Evolutionary conservation across 2,888 invertebrate species (phyloP).

Genomic region (Drosophila mayaguana): DNA sequence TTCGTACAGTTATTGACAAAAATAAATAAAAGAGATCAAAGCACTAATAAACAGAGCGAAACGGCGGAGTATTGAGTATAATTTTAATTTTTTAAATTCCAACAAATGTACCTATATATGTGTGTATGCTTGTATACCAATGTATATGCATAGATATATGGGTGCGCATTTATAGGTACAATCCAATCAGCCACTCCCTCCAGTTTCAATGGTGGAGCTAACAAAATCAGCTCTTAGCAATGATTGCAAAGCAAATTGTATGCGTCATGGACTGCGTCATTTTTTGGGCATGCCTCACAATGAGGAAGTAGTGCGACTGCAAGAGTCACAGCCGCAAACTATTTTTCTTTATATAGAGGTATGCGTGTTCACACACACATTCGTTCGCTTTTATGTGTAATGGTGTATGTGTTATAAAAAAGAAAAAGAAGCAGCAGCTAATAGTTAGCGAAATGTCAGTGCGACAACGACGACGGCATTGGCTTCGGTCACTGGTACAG

Average conservation of each 20-base stretch:
- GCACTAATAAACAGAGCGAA: conserved; percentile 53
- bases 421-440: conserved; percentile 10
- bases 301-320: conserved; percentile 45
- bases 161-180: conserved; percentile 41
- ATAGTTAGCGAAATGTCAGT: conserved; percentile 47
- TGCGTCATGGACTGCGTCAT: conserved; percentile 65
- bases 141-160: conserved; percentile 11
- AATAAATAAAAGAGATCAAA: conserved; percentile 17
- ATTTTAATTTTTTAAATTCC: conserved; percentile 34
- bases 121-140: neutral
- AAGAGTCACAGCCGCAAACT: conserved; percentile 33
- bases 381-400: conserved; percentile 15
- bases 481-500: conserved; percentile 58
- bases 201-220: conserved; percentile 18
- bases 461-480: conserved; percentile 32
- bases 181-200: conserved; percentile 50
- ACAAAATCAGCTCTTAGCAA: conserved; percentile 23
- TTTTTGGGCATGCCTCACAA: conserved; percentile 55
- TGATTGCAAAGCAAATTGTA: conserved; percentile 48
- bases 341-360: conserved; percentile 31
- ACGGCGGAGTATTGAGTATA: conserved; percentile 34
- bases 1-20: conserved; percentile 59
- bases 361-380: neutral
- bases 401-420: conserved; percentile 12
- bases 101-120: neutral